These are phyloP conservation scores for Grammomys surdaster DNA, from an alignment of 2,113 vertebrate genomes.

Conservation along the genomic window DNA sequence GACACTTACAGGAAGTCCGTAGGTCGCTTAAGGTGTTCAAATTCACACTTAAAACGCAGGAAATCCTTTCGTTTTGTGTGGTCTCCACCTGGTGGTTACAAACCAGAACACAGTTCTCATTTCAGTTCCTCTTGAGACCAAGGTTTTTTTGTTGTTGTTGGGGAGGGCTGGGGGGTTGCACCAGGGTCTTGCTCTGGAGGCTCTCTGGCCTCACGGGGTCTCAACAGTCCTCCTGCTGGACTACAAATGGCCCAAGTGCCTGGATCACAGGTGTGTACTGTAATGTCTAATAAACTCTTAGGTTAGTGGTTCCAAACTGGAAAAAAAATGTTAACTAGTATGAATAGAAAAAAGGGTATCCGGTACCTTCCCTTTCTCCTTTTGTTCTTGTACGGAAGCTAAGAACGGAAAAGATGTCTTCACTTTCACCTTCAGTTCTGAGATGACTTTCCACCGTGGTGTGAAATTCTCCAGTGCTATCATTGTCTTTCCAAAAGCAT, in stretches of 20 bases:
- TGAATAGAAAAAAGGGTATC: neutral
- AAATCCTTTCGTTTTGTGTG: neutral
- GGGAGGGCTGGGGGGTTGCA: neutral
- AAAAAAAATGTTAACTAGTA: neutral
- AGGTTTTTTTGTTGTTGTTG: neutral
- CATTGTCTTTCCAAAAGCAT: neutral
- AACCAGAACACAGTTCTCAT: neutral
- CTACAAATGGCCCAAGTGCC: neutral
- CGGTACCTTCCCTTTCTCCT: neutral
- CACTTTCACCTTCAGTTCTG: neutral
- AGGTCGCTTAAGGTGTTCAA: neutral
- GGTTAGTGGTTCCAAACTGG: neutral
- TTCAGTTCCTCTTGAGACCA: neutral
- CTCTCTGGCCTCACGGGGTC: neutral
- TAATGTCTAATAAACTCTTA: neutral
- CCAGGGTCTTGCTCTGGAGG: neutral
- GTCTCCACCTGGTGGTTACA: neutral
- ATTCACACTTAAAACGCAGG: neutral
- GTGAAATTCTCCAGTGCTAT: neutral
- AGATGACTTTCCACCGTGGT: neutral
- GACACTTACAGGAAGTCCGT: neutral
- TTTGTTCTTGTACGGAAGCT: neutral
- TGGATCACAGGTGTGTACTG: neutral
- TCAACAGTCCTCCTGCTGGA: neutral
- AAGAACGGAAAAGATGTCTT: neutral